These are phyloP conservation scores for Spheniscus mendiculus DNA, from an alignment of 2,113 vertebrate genomes.

Conservation along the genomic window DNA sequence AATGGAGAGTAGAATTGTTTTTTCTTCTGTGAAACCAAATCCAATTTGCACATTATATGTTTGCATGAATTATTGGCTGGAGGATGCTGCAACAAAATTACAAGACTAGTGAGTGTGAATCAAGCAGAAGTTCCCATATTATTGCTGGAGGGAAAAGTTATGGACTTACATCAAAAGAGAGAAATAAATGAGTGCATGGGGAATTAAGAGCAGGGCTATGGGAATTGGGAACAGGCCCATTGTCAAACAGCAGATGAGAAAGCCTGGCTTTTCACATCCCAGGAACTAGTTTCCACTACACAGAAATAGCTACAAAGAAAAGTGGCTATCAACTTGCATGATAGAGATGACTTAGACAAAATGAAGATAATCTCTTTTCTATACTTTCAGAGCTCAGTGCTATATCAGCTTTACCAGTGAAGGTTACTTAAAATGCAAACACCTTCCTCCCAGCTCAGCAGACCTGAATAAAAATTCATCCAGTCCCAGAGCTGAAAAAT, in stretches of 20 bases:
- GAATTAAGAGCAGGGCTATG: background rate
- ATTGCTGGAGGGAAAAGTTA: background rate
- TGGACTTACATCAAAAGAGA: background rate
- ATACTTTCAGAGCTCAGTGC: background rate
- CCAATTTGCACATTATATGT: background rate
- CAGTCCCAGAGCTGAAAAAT: background rate
- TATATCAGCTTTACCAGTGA: accelerated
- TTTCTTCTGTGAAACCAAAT: background rate
- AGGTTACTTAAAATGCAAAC: background rate
- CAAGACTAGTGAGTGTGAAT: background rate
- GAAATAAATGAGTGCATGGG: background rate
- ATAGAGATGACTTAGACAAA: background rate
- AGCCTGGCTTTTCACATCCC: background rate
- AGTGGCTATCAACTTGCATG: background rate
- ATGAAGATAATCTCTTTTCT: background rate
- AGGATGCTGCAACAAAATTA: background rate
- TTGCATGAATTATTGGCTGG: background rate
- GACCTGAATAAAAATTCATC: background rate
- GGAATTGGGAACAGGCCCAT: background rate
- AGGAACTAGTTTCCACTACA: background rate
- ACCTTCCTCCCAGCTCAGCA: background rate
- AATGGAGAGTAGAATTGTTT: background rate
- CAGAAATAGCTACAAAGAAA: background rate
- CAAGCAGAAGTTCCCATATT: background rate
- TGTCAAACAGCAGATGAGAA: background rate